Conservation (phyloP, 2,888 invertebrate genomes). For the Cosmia pyralina region DNA sequence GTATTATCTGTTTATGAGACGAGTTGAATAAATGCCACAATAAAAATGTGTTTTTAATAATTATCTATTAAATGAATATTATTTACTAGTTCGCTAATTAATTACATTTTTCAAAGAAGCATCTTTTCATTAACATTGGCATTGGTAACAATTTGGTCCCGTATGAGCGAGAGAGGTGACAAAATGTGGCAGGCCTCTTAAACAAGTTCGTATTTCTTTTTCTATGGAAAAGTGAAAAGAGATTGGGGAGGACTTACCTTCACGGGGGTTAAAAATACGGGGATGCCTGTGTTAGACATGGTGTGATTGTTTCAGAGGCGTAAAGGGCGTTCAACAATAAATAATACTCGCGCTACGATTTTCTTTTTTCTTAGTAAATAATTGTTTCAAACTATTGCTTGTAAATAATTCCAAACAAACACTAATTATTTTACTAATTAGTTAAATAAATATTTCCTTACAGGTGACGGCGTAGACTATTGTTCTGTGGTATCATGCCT, state of each 20-base stretch:
- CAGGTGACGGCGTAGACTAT: conserved; percentile 96
- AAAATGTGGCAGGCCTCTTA: too few species aligned
- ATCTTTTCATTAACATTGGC: too few species aligned
- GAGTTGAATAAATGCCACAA: too few species aligned
- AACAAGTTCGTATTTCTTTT: neutral
- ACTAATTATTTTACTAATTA: neutral
- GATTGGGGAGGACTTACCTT: neutral
- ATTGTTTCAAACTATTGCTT: neutral
- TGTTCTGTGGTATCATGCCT: conserved; percentile 96
- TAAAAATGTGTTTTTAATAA: too few species aligned
- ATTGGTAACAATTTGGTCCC: too few species aligned
- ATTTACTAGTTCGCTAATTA: too few species aligned
- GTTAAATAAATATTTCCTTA: neutral
- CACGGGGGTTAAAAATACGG: neutral
- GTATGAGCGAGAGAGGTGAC: too few species aligned
- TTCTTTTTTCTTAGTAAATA: conserved; percentile 18
- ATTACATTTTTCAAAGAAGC: too few species aligned
- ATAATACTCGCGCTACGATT: neutral
- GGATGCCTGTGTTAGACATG: neutral
- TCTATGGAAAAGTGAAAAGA: neutral
- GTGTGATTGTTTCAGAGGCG: neutral
- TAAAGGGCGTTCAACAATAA: neutral
- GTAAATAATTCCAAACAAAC: conserved; percentile 7
- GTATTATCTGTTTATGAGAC: too few species aligned
- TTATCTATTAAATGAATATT: too few species aligned